phyloP scores from a whole-genome alignment of 2,888 invertebrate genomes.

The Protonemura montana region DNA sequence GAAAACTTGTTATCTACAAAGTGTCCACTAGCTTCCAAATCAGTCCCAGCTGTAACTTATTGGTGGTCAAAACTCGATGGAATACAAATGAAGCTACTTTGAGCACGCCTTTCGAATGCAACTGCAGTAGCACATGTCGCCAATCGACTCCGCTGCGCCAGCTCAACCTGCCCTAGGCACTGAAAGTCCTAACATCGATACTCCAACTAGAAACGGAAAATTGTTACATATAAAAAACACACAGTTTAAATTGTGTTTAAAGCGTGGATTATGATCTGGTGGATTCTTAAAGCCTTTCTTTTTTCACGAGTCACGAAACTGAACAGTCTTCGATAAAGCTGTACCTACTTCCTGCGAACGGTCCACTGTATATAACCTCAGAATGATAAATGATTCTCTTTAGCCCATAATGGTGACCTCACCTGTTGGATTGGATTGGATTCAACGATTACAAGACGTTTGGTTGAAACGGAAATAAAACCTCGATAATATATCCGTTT shows the following conservation, averaged over 20 bases:
- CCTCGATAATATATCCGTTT: neutral
- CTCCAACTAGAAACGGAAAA: too few species aligned
- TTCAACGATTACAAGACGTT: neutral
- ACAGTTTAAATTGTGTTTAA: too few species aligned
- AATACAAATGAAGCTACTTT: neutral
- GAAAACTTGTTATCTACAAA: conserved; percentile 4
- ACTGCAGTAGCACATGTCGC: neutral
- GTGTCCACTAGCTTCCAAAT: neutral
- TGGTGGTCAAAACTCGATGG: neutral
- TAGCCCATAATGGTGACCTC: neutral
- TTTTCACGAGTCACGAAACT: too few species aligned
- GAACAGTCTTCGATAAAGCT: too few species aligned
- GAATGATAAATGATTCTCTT: neutral
- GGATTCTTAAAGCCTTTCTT: too few species aligned
- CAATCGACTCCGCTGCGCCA: neutral
- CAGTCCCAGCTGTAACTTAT: conserved; percentile 2
- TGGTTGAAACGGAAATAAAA: neutral
- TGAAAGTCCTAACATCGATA: too few species aligned
- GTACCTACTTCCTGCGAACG: too few species aligned
- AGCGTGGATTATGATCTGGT: too few species aligned
- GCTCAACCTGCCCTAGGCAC: too few species aligned
- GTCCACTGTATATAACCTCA: neutral
- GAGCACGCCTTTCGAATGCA: neutral
- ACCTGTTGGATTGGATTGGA: neutral
- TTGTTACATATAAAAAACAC: too few species aligned